These are phyloP conservation scores for Branchipolynoe longqiensis DNA, from an alignment of 2,888 invertebrate genomes.

Conservation along the genomic window DNA sequence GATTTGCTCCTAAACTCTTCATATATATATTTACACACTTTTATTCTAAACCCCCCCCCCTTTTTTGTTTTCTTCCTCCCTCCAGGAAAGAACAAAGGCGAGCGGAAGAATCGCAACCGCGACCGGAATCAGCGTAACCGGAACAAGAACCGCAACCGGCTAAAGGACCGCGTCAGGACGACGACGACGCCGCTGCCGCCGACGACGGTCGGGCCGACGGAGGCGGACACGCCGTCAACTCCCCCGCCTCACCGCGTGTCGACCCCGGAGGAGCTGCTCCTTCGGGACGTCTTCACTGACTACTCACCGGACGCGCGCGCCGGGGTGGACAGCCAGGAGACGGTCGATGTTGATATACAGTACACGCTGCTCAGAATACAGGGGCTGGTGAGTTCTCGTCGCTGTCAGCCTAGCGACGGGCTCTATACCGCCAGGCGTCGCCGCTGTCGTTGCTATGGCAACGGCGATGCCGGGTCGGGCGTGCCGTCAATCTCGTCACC, in stretches of 20 bases:
- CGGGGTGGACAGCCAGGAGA: conserved; percentile 36
- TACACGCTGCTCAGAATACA: conserved; percentile 59
- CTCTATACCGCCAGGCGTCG: too few relatives aligned
- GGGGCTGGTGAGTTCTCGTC: conserved; percentile 58
- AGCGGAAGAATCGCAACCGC: conserved; percentile 28
- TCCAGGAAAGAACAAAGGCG: conserved; percentile 37
- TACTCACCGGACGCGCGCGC: conserved; percentile 58
- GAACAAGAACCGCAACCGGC: conserved; percentile 44
- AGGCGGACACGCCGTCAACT: too few relatives aligned
- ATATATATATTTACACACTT: too few relatives aligned
- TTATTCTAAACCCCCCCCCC: too few relatives aligned
- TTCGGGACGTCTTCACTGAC: conserved; percentile 36
- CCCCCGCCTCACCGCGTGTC: background rate
- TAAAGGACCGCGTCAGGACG: background rate
- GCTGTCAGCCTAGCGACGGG: too few relatives aligned
- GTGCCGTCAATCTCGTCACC: too few relatives aligned
- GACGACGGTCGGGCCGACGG: background rate
- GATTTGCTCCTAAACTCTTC: too few relatives aligned
- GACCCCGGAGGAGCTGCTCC: conserved; percentile 53
- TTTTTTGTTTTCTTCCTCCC: too few relatives aligned
- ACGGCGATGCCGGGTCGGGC: too few relatives aligned
- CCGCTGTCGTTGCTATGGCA: too few relatives aligned
- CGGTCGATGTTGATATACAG: conserved; percentile 47
- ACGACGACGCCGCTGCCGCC: background rate
- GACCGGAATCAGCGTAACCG: background rate